Evolutionary conservation across 2,113 vertebrate genomes (phyloP).

Genomic region (Proteles cristata): DNA sequence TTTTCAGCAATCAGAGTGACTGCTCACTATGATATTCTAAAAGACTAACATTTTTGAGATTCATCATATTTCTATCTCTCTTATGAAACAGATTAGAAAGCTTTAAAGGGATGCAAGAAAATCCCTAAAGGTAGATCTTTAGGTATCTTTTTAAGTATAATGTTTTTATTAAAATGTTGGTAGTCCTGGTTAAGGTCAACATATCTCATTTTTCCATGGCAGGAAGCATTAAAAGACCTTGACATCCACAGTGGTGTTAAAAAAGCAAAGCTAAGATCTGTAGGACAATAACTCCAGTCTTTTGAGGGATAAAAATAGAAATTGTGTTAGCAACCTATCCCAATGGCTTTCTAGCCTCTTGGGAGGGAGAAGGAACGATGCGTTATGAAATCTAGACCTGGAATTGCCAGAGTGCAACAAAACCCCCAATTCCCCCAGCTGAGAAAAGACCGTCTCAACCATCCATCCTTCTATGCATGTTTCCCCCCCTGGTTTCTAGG

Average conservation of each 20-base stretch:
- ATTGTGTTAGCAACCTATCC: constrained; percentile 76
- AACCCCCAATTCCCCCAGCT: constrained; percentile 70
- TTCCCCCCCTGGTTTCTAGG: constrained; percentile 71
- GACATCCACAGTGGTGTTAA: constrained; percentile 29
- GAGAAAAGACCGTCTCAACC: constrained; percentile 44
- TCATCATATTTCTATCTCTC: constrained; percentile 72
- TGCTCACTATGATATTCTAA: constrained; percentile 68
- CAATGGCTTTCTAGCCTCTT: constrained; percentile 64
- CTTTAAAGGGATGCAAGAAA: constrained; percentile 51
- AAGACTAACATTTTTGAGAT: constrained; percentile 72
- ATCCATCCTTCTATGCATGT: constrained; percentile 42
- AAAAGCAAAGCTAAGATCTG: constrained; percentile 42
- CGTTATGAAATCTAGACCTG: constrained; percentile 79
- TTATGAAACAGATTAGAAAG: constrained; percentile 54
- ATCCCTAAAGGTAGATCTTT: constrained; percentile 57
- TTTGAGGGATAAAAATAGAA: constrained; percentile 79
- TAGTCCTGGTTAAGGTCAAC: constrained; percentile 11
- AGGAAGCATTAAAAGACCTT: constrained; percentile 51
- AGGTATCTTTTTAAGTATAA: constrained; percentile 46
- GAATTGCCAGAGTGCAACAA: constrained; percentile 77
- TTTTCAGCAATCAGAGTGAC: constrained; percentile 37
- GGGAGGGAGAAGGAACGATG: constrained; percentile 47
- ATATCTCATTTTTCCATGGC: constrained; percentile 26
- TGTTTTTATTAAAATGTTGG: constrained; percentile 67
- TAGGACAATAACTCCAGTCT: constrained; percentile 71